Evolutionary conservation across 2,113 vertebrate genomes (phyloP).

Genomic region (Carassius carassius): DNA sequence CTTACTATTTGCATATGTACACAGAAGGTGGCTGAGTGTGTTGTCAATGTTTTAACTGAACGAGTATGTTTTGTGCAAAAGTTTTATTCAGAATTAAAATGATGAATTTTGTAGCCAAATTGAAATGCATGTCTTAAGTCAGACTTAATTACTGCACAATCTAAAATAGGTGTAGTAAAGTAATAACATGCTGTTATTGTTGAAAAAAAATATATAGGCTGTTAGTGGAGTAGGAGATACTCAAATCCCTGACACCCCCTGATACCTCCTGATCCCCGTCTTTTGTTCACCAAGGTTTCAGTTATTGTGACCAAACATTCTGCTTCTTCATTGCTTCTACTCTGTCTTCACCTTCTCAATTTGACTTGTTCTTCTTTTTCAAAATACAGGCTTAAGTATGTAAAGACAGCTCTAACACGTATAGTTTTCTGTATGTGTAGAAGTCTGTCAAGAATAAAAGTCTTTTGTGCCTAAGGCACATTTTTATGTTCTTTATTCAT

Average conservation of each 20-base stretch:
- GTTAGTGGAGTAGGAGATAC: background rate
- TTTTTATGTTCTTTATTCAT: slow-evolving; percentile 14
- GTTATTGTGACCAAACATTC: background rate
- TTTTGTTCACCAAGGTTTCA: background rate
- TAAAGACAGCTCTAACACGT: background rate
- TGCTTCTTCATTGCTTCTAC: background rate
- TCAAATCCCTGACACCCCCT: background rate
- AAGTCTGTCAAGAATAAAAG: slow-evolving; percentile 1
- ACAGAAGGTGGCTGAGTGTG: background rate
- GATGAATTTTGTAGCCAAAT: background rate
- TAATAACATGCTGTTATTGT: background rate
- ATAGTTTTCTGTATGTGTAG: background rate
- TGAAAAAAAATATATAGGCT: background rate
- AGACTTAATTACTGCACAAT: background rate
- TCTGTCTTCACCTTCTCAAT: no score
- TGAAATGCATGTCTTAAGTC: no score
- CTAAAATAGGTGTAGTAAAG: background rate
- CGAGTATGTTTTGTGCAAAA: background rate
- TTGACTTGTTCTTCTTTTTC: background rate
- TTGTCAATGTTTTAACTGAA: background rate
- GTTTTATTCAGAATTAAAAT: background rate
- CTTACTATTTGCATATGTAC: background rate
- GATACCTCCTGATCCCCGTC: no score
- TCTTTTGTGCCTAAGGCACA: background rate
- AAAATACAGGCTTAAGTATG: background rate